These are phyloP conservation scores for Arbacia lixula DNA, from an alignment of 53 echinoderm and acorn worm species.

Conservation along the genomic window DNA sequence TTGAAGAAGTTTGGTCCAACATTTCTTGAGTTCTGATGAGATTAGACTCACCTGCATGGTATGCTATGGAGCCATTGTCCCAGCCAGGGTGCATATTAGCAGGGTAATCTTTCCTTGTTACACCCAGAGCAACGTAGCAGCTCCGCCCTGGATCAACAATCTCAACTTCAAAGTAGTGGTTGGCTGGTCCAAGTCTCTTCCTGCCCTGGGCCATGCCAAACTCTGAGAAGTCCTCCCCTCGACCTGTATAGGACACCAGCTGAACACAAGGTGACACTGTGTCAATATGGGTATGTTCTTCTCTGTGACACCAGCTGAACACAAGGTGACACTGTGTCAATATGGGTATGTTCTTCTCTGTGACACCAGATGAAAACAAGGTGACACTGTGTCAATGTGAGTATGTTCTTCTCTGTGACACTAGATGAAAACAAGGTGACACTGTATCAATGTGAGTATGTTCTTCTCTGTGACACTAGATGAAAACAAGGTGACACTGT, in stretches of 20 bases:
- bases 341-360: no score
- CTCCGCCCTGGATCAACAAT: slow-evolving; percentile 96
- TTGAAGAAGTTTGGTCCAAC: no score
- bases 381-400: no score
- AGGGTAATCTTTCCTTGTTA: slow-evolving; percentile 91
- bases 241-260: slow-evolving; percentile 87
- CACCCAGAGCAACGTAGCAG: slow-evolving; percentile 92
- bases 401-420: slow-evolving; percentile 91
- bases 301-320: slow-evolving; percentile 83
- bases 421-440: slow-evolving; percentile 52
- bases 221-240: slow-evolving; percentile 88
- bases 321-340: background rate
- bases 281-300: no score
- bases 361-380: slow-evolving; percentile 68
- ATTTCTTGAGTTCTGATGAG: no score
- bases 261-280: slow-evolving; percentile 16
- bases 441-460: no score
- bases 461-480: no score
- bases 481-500: no score
- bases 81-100: slow-evolving; percentile 93
- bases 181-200: slow-evolving; percentile 88
- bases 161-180: slow-evolving; percentile 96
- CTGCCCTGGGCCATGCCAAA: slow-evolving; percentile 93
- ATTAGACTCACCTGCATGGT: slow-evolving; percentile 94
- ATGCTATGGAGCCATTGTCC: slow-evolving; percentile 96